Conservation (phyloP, 2,888 invertebrate genomes). For the Anodontia alba region DNA sequence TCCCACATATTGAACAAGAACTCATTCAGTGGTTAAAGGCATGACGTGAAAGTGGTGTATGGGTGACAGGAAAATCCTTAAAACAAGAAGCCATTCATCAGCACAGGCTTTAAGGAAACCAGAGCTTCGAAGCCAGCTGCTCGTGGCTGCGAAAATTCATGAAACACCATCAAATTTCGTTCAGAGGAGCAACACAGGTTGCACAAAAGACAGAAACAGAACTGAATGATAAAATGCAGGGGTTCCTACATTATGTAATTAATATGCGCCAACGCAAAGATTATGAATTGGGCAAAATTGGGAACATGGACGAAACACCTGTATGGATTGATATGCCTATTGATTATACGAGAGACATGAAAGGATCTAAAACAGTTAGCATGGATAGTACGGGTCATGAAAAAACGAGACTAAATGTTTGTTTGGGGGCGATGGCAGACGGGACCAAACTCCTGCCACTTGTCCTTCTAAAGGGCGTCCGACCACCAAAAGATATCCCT, state of each 20-base stretch:
- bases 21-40: background rate
- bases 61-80: slow-evolving; percentile 1
- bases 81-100: slow-evolving; percentile 1
- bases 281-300: background rate
- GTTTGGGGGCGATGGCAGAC: background rate
- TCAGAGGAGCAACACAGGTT: background rate
- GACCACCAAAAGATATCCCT: background rate
- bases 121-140: slow-evolving; percentile 13
- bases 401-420: background rate
- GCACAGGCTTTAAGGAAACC: background rate
- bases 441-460: slow-evolving; percentile 16
- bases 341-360: background rate
- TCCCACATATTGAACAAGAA: slow-evolving; percentile 8
- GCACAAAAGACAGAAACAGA: slow-evolving; percentile 2
- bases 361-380: slow-evolving; percentile 7
- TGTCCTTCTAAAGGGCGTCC: background rate
- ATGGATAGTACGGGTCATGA: slow-evolving; percentile 6
- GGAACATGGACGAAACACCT: slow-evolving; percentile 12
- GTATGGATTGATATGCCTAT: slow-evolving; percentile 17
- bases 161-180: background rate
- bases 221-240: background rate
- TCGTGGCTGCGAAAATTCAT: slow-evolving; percentile 1
- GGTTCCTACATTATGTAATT: background rate
- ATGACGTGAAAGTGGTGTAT: background rate
- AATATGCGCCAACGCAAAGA: background rate